Evolutionary conservation across 2,888 invertebrate species (phyloP), one percentile per base, ranked within the genome.

Genomic region (Lepidochrysops patricia): DNA sequence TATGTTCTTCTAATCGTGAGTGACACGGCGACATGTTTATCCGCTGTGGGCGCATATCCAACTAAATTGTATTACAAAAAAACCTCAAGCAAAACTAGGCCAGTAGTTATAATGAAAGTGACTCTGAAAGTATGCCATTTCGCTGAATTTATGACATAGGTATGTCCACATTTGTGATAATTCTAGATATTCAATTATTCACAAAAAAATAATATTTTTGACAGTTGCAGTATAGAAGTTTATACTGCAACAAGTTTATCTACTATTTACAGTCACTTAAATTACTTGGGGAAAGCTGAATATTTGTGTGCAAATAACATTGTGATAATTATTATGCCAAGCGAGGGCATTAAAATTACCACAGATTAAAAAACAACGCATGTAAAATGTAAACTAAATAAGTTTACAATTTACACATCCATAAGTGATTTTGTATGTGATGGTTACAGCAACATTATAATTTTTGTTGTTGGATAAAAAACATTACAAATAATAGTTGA

Each of bases 211-310:
- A n/a, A n/a, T n/a, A n/a, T n/a, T n/a, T n/a, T n/a, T n/a, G n/a
- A n/a, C n/a, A n/a, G n/a, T n/a, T n/a, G n/a, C n/a, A n/a, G n/a
- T n/a, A n/a, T n/a, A n/a, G n/a, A n/a, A n/a, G n/a, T n/a, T n/a
- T n/a, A n/a, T 57, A 52, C 34, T 35, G 19, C 34, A 29, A 57
- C 26, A 57, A 35, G 26, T 48, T 49, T 32, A 29, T 50, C 52
- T 13, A 23, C 32, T 66, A 64, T 60, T 69, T 67, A 61, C 50
- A 69, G 78, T 75, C 81, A 81, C 77, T 79, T 43, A 79, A 49
- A 23, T 69, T 64, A 66, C 71, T 66, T 73, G 85, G 86, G 87
- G 88, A 88, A 87, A 73, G 79, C 85, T 84, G 88, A 87, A 89
- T 88, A 89, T 85, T 83, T 87, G 88, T 86, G 71, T 76, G 80